Evolutionary conservation across 2,113 vertebrate genomes (phyloP).

Genomic region (Nesogale talazaci): DNA sequence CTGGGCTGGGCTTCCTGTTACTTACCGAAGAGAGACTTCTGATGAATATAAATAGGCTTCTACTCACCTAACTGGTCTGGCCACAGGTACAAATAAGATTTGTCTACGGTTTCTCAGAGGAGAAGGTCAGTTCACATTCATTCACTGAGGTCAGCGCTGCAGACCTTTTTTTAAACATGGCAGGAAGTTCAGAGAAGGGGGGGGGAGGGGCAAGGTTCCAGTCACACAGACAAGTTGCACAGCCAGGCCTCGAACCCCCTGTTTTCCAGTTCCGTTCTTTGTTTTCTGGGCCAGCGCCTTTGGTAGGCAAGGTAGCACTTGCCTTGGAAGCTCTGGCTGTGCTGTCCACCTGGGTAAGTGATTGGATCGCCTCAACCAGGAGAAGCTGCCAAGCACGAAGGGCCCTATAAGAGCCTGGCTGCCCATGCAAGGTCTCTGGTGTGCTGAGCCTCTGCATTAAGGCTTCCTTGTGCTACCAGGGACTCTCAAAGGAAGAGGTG

Average conservation of each 20-base stretch:
- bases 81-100: constrained; percentile 28
- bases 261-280: not conserved
- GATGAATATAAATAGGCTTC: not conserved
- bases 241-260: not conserved
- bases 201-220: not conserved
- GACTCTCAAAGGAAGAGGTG: not conserved
- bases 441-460: not conserved
- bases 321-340: not conserved
- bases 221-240: not conserved
- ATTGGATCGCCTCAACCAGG: not conserved
- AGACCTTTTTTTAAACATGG: constrained; percentile 3
- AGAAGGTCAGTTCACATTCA: constrained; percentile 35
- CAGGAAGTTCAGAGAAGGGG: constrained; percentile 2
- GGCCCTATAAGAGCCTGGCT: not conserved
- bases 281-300: not conserved
- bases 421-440: not conserved
- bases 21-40: not conserved
- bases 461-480: not conserved
- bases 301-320: not conserved
- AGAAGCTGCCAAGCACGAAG: not conserved
- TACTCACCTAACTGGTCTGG: constrained; percentile 66
- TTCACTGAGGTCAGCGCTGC: not conserved
- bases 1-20: constrained; percentile 47
- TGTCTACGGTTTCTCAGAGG: not conserved
- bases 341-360: not conserved